Conservation (phyloP, 2,113 vertebrate species). For the Corythornis madagascariensis region DNA sequence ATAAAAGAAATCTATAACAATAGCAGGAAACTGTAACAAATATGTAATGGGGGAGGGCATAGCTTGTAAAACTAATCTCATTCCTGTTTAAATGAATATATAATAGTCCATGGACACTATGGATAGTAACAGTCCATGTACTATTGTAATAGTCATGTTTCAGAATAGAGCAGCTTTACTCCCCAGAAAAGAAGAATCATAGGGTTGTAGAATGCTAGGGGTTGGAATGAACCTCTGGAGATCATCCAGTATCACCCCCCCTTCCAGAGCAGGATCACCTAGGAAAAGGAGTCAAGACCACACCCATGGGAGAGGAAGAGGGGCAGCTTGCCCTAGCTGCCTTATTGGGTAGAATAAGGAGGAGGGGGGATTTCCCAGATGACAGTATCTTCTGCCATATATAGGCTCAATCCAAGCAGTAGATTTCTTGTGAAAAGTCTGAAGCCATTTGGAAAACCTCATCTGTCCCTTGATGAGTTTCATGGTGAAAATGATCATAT, state of each 20-base stretch:
- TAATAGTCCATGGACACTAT: not conserved
- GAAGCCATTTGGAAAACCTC: not conserved
- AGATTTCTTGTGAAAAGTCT: not conserved
- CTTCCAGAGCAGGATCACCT: too few relatives aligned
- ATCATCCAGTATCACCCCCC: too few relatives aligned
- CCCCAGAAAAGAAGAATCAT: not conserved
- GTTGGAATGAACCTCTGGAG: too few relatives aligned
- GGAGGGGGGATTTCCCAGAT: not conserved
- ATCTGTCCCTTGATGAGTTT: not conserved
- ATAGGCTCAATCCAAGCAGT: not conserved
- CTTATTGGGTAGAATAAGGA: not conserved
- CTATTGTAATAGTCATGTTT: not conserved
- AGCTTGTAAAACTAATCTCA: constrained; percentile 36
- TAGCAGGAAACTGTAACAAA: constrained; percentile 61
- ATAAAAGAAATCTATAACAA: constrained; percentile 47
- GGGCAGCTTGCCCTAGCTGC: not conserved
- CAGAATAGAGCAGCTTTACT: not conserved
- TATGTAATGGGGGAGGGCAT: not conserved
- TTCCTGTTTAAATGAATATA: constrained; percentile 35
- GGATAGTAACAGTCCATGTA: too few relatives aligned
- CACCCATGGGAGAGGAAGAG: not conserved
- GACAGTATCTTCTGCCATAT: not conserved
- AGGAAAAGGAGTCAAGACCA: not conserved
- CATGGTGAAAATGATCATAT: not conserved
- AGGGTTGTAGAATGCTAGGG: too few relatives aligned